Evolutionary conservation across 2,888 invertebrate species (phyloP).

Genomic region (Tricholauxania praeusta): DNA sequence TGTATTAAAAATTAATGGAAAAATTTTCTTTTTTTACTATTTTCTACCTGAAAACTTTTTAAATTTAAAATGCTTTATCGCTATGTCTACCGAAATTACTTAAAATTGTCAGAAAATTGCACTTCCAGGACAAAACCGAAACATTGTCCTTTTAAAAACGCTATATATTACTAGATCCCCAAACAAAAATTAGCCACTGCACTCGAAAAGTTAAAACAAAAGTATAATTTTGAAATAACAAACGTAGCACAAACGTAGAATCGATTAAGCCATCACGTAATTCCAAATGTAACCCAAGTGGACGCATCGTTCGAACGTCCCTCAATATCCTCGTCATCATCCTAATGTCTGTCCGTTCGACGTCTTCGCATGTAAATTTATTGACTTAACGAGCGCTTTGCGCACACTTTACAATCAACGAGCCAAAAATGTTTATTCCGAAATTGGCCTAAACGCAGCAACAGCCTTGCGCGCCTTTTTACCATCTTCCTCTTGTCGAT

Average conservation of each 20-base stretch:
- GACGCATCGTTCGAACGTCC: slow-evolving; percentile 44
- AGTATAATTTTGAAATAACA: background rate
- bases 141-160: too few relatives aligned
- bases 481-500: too few relatives aligned
- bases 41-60: too few relatives aligned
- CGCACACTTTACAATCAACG: slow-evolving; percentile 44
- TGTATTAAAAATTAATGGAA: too few relatives aligned
- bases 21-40: too few relatives aligned
- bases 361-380: slow-evolving; percentile 55
- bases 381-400: slow-evolving; percentile 56
- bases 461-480: background rate
- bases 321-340: background rate
- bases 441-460: slow-evolving; percentile 33
- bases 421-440: slow-evolving; percentile 29
- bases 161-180: too few relatives aligned
- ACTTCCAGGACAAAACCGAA: too few relatives aligned
- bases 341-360: background rate
- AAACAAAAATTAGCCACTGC: background rate
- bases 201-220: background rate
- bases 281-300: slow-evolving; percentile 53
- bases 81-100: too few relatives aligned
- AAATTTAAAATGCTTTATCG: too few relatives aligned
- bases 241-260: slow-evolving; percentile 41
- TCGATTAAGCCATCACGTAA: slow-evolving; percentile 58
- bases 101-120: too few relatives aligned